Evolutionary conservation across 2,797 vertebrate genomes (phyloP), one percentile per base, ranked within the genome.

Genomic region (Anabacerthia variegaticeps): DNA sequence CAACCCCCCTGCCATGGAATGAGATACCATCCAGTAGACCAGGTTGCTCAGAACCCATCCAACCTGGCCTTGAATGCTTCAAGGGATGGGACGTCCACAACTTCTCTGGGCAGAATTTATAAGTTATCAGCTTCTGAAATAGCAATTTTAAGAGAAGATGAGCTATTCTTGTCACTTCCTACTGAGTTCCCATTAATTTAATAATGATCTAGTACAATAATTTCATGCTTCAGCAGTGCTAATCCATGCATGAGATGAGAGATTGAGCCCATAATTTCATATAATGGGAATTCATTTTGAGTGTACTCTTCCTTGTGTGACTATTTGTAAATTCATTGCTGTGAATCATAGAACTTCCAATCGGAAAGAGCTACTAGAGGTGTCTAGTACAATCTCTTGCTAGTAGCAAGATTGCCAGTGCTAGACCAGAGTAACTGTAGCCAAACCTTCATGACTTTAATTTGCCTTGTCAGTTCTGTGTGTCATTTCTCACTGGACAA

Each of bases 191-290:
- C 22, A 66, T 30, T 46, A 63, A 37, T 39, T 9, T 32, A 85
- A 49, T 65, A 41, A 68, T 55, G 58, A 81, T 49, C 15, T 41
- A 65, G 11, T 51, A 67, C 2, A 2, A 71, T 48, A 14, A 48
- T 90, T 69, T 82, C 14, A 48, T 85, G 59, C 67, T 92, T 92
- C 44, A 94, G 20, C 71, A 79, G 21, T 9, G 1, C 51, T 92
- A 68, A 66, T 69, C 32, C 32, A 17, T 89, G 44, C 39, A 44
- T 56, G 23, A 41, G 55, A 90, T 56, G 16, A 81, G 86, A 48
- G 22, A 74, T 69, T 22, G 19, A 88, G 17, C 19, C 27, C 24
- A 52, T 52, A 7, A 26, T 81, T 92, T 92, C 23, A 18, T 75
- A 55, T 24, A 62, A 54, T 9, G 12, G 39, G 86, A 94, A 78